phyloP scores from a whole-genome alignment of 2,888 invertebrate genomes.

The Aplocera efformata region DNA sequence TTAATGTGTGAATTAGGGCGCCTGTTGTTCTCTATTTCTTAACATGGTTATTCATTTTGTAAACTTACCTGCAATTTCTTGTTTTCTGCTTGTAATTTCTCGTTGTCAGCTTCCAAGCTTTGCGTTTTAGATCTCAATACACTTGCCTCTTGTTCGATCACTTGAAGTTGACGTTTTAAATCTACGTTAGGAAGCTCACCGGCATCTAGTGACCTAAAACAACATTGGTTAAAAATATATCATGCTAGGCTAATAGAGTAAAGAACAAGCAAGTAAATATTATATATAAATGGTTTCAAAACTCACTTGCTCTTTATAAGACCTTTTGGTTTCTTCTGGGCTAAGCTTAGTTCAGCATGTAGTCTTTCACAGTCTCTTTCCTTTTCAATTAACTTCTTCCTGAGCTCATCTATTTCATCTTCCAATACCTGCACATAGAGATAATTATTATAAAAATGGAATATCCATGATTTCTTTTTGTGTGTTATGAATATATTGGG shows the following conservation, averaged over 20 bases:
- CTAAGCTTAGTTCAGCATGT: slow-evolving; percentile 84
- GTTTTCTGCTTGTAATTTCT: slow-evolving; percentile 86
- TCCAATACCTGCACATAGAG: slow-evolving; percentile 78
- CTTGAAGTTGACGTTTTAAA: slow-evolving; percentile 86
- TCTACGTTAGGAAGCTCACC: slow-evolving; percentile 84
- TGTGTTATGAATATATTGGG: no score
- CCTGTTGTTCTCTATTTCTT: no score
- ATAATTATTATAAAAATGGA: not conserved
- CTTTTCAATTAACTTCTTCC: slow-evolving; percentile 89
- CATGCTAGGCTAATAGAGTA: no score
- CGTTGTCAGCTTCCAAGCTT: slow-evolving; percentile 87
- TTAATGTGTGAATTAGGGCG: no score
- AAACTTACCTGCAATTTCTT: slow-evolving; percentile 81
- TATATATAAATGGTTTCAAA: not conserved
- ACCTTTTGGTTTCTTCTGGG: slow-evolving; percentile 82
- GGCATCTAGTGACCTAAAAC: slow-evolving; percentile 78
- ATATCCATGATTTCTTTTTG: not conserved
- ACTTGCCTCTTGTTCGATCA: slow-evolving; percentile 88
- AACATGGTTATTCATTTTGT: not conserved
- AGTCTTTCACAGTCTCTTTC: slow-evolving; percentile 90
- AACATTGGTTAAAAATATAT: slow-evolving; percentile 1
- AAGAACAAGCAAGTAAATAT: no score
- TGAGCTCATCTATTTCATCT: slow-evolving; percentile 86
- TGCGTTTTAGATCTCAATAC: slow-evolving; percentile 85
- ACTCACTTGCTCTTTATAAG: slow-evolving; percentile 83